Percentiles rank a stretch among this genome's conserved stretches.
phyloP scores from a whole-genome alignment of 2,113 vertebrate genomes.

The Pygoscelis antarcticus region DNA sequence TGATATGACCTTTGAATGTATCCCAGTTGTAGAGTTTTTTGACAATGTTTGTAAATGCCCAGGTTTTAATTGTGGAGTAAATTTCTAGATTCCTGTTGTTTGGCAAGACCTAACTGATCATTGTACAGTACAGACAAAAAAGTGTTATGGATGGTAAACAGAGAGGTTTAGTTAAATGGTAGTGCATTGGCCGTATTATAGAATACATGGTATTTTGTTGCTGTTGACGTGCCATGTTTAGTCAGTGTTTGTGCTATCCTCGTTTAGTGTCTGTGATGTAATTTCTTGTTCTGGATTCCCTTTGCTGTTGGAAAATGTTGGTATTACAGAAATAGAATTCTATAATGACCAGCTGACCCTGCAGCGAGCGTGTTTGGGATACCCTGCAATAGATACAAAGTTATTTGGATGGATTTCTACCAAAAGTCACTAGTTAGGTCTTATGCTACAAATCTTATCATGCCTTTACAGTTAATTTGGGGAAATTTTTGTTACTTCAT shows the following conservation, averaged over 20 bases:
- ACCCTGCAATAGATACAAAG: fast-evolving
- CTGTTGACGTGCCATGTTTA: not conserved
- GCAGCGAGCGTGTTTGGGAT: not conserved
- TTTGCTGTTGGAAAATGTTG: not conserved
- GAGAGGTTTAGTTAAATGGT: fast-evolving
- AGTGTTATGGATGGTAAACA: fast-evolving
- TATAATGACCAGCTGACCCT: fast-evolving
- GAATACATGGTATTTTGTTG: not conserved
- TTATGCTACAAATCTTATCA: not conserved
- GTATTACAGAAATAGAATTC: not conserved
- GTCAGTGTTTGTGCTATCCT: not conserved
- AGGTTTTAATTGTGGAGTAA: not conserved
- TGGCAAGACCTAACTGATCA: not conserved
- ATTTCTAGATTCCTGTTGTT: not conserved
- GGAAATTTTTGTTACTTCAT: not conserved
- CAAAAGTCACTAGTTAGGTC: not conserved
- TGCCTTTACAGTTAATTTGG: not conserved
- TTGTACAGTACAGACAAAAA: fast-evolving
- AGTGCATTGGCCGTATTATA: fast-evolving
- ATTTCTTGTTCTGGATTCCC: not conserved
- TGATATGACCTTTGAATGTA: not conserved
- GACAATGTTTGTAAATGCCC: fast-evolving
- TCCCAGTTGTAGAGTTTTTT: fast-evolving
- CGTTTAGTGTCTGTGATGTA: not conserved
- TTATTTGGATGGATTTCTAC: not conserved